Evolutionary conservation across 2,113 vertebrate species (phyloP).

Genomic region (Nibea albiflora): DNA sequence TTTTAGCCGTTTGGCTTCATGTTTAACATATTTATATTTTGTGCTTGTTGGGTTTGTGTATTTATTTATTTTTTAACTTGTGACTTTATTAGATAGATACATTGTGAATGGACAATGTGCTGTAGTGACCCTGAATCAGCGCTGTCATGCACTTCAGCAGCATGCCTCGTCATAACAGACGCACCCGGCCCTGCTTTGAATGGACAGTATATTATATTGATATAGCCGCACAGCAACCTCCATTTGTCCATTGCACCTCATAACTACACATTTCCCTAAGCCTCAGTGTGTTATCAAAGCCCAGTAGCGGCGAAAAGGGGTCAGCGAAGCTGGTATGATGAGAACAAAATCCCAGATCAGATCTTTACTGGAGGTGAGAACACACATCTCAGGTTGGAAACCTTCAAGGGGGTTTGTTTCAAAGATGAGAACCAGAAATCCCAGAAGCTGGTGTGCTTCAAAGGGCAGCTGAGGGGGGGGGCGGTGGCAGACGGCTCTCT

Average conservation of each 20-base stretch:
- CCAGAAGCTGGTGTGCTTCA: slow-evolving; percentile 59
- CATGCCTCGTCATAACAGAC: not conserved
- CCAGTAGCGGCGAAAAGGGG: slow-evolving; percentile 7
- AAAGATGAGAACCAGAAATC: slow-evolving; percentile 72
- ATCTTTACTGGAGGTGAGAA: slow-evolving; percentile 68
- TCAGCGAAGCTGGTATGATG: slow-evolving; percentile 15
- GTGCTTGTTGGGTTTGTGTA: not conserved
- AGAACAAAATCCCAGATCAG: slow-evolving; percentile 53
- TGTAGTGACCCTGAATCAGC: not conserved
- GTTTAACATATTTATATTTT: not conserved
- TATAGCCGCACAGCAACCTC: not conserved
- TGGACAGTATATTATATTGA: not conserved
- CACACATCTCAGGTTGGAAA: slow-evolving; percentile 50
- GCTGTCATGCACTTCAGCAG: not conserved
- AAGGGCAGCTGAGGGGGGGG: slow-evolving; percentile 41
- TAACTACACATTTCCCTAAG: slow-evolving; percentile 15
- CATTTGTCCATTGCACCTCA: not conserved
- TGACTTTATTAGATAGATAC: not conserved
- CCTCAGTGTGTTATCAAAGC: slow-evolving; percentile 13
- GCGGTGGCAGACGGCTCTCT: slow-evolving; percentile 51
- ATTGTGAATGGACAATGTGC: not conserved
- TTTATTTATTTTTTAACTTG: not conserved
- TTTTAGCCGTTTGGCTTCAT: not conserved
- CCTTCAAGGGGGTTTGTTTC: slow-evolving; percentile 62
- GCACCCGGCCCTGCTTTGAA: not conserved